These are phyloP conservation scores for Eucidaris tribuloides DNA, from an alignment of 35 echinoderm and acorn worm genomes.

Conservation along the genomic window DNA sequence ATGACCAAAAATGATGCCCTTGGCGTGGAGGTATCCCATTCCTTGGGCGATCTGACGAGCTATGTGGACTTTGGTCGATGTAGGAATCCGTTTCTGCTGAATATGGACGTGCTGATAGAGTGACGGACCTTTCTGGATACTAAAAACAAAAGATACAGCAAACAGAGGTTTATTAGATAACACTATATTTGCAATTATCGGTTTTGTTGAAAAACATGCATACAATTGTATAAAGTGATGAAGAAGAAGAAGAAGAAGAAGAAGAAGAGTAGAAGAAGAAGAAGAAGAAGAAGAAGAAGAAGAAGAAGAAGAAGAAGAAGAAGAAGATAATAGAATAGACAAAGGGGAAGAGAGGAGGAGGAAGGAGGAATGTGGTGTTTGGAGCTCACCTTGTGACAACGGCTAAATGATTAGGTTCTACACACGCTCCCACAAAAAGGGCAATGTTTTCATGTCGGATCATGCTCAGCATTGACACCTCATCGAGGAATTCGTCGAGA, in stretches of 20 bases:
- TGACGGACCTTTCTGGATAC: constrained; percentile 87
- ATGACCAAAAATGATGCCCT: constrained; percentile 73
- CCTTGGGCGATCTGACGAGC: constrained; percentile 81
- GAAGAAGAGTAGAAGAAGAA: too few species aligned
- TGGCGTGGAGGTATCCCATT: constrained; percentile 85
- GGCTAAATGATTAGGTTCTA: constrained; percentile 73
- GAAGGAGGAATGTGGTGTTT: too few species aligned
- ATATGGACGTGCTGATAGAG: constrained; percentile 76
- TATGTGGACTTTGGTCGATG: constrained; percentile 61
- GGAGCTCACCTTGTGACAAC: constrained; percentile 81
- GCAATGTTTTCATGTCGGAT: constrained; percentile 96
- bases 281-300: too few species aligned
- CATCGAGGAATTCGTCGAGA: constrained; percentile 81
- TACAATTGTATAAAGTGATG: too few species aligned
- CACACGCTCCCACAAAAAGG: constrained; percentile 92
- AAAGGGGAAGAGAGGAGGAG: too few species aligned
- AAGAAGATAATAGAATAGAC: too few species aligned
- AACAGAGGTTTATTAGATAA: too few species aligned
- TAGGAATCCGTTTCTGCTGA: constrained; percentile 41
- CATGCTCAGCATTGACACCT: constrained; percentile 81
- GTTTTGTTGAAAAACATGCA: too few species aligned
- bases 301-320: too few species aligned
- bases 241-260: too few species aligned
- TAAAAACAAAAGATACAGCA: constrained; percentile 32
- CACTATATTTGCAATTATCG: too few species aligned